Conservation (phyloP, 1,140 invertebrate genomes). For the Cardiocondyla obscurior region DNA sequence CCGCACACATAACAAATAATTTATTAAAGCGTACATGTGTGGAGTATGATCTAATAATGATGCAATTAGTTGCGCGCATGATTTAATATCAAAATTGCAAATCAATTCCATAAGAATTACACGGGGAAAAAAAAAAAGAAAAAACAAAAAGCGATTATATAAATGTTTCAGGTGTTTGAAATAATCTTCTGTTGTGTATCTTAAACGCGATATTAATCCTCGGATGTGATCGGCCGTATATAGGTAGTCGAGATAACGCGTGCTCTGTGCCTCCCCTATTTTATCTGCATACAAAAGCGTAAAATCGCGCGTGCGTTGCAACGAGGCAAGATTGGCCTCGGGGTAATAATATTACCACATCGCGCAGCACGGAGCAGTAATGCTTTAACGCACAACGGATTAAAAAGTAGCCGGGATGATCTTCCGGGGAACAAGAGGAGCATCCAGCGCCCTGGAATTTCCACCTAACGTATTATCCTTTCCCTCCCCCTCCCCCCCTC, state of each 20-base stretch:
- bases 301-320: not conserved
- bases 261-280: not conserved
- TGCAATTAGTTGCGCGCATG: not conserved
- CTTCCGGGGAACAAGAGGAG: not conserved
- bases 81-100: not conserved
- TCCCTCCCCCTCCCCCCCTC: no score
- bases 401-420: conserved; percentile 29
- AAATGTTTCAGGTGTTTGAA: not conserved
- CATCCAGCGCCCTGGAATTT: conserved; percentile 6
- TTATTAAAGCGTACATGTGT: conserved; percentile 6
- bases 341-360: conserved; percentile 16
- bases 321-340: not conserved
- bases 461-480: conserved; percentile 24
- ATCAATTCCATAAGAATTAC: not conserved
- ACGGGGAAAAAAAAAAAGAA: not conserved
- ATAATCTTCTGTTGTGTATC: not conserved
- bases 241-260: not conserved
- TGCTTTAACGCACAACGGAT: conserved; percentile 24
- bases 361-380: conserved; percentile 2
- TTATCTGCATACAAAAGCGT: not conserved
- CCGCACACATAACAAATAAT: not conserved
- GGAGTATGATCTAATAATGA: not conserved
- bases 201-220: not conserved
- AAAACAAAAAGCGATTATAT: not conserved
- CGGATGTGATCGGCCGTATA: not conserved